Conservation (phyloP, 2,888 invertebrate genomes). For the Thereva unica region DNA sequence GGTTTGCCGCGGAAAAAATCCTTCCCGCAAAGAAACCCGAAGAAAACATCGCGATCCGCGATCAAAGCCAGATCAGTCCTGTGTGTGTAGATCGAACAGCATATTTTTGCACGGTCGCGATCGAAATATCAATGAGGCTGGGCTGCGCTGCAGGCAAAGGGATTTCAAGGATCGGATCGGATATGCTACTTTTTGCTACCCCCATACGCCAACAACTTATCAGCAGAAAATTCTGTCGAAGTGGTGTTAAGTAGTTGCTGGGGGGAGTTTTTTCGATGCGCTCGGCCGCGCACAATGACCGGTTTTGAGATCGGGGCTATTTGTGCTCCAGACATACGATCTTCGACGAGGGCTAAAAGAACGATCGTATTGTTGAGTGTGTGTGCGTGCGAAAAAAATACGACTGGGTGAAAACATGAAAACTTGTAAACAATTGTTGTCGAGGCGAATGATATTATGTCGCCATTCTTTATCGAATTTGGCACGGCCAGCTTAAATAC, state of each 20-base stretch:
- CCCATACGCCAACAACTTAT: conserved; percentile 28
- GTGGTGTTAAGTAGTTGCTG: conserved; percentile 35
- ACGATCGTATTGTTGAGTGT: too few relatives aligned
- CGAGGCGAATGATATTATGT: too few relatives aligned
- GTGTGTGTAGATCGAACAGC: conserved; percentile 51
- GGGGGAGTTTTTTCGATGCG: conserved; percentile 28
- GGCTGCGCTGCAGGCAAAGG: conserved; percentile 42
- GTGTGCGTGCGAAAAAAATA: too few relatives aligned
- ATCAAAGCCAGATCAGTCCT: conserved; percentile 32
- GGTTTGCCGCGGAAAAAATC: conserved; percentile 13
- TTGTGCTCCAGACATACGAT: neutral
- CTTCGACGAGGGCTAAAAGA: too few relatives aligned
- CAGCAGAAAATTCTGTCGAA: conserved; percentile 35
- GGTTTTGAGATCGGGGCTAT: conserved; percentile 16
- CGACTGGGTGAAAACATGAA: too few relatives aligned
- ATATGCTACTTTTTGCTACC: conserved; percentile 21
- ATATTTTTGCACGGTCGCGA: conserved; percentile 60
- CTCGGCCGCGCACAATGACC: conserved; percentile 8
- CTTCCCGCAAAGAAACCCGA: conserved; percentile 6
- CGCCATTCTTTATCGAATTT: too few relatives aligned
- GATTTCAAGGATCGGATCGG: conserved; percentile 14
- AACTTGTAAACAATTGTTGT: too few relatives aligned
- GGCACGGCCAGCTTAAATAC: too few relatives aligned
- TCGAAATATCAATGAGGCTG: conserved; percentile 58
- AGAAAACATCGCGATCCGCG: conserved; percentile 6